These are phyloP conservation scores for Amblyopsis hoosieri DNA, from an alignment of 2,797 vertebrate genomes.

Conservation along the genomic window DNA sequence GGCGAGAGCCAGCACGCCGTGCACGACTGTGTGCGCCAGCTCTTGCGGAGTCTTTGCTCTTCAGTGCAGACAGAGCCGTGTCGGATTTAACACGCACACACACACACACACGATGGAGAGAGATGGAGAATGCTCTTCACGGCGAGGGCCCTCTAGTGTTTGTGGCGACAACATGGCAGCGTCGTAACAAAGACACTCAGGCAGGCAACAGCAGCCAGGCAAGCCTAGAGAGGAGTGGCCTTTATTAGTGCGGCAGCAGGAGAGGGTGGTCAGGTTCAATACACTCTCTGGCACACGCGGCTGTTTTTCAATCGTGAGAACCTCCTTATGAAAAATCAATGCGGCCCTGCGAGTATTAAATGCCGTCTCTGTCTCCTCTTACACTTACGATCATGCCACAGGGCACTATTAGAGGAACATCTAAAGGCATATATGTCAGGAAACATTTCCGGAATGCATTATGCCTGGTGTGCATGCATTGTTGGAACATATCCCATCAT, in stretches of 20 bases:
- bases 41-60: neutral
- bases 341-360: conserved; percentile 2
- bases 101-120: neutral
- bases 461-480: neutral
- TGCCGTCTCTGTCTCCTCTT: conserved; percentile 4
- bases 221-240: conserved; percentile 13
- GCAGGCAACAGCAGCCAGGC: conserved; percentile 7
- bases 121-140: conserved; percentile 26
- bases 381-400: neutral
- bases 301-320: conserved; percentile 18
- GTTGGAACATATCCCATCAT: too few species aligned
- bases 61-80: neutral
- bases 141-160: conserved; percentile 92
- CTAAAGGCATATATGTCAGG: neutral
- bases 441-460: neutral
- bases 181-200: conserved; percentile 30
- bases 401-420: neutral
- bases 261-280: conserved; percentile 27
- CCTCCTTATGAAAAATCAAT: conserved; percentile 31
- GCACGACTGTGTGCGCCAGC: neutral
- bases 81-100: neutral
- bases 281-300: conserved; percentile 16
- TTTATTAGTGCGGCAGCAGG: conserved; percentile 30
- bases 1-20: neutral
- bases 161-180: conserved; percentile 71